phyloP scores from a whole-genome alignment of 2,113 vertebrate genomes.

The Albula goreensis region DNA sequence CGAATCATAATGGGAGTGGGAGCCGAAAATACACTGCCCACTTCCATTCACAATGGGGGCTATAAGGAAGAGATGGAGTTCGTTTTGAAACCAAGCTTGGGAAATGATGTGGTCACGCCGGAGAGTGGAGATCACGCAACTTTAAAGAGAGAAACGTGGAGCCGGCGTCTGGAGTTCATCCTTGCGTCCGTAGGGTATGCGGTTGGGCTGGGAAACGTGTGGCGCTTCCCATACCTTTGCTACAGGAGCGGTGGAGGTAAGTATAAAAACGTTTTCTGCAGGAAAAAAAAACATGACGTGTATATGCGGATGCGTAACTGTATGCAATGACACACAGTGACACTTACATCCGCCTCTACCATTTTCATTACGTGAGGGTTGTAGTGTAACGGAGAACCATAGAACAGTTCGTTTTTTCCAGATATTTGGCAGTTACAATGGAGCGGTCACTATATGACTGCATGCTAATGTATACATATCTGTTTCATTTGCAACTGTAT shows the following conservation, averaged over 20 bases:
- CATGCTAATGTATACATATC: no score
- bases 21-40: slow-evolving; percentile 1
- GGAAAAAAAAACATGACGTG: neutral
- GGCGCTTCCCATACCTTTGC: slow-evolving; percentile 74
- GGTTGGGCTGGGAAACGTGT: slow-evolving; percentile 72
- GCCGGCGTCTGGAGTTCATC: slow-evolving; percentile 66
- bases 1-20: slow-evolving; percentile 37
- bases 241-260: slow-evolving; percentile 73
- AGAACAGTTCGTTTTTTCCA: no score
- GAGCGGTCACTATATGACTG: no score
- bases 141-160: slow-evolving; percentile 60
- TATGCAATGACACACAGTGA: no score
- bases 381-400: no score
- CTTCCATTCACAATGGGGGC: neutral
- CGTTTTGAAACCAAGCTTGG: neutral
- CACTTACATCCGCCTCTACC: no score
- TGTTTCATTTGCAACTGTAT: neutral
- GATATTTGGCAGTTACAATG: no score
- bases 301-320: no score
- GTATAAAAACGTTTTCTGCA: neutral
- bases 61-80: slow-evolving; percentile 12
- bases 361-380: no score
- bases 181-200: slow-evolving; percentile 68
- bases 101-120: neutral
- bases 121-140: neutral